Conservation (phyloP, 2,113 vertebrate species). For the Fulmarus glacialis region DNA sequence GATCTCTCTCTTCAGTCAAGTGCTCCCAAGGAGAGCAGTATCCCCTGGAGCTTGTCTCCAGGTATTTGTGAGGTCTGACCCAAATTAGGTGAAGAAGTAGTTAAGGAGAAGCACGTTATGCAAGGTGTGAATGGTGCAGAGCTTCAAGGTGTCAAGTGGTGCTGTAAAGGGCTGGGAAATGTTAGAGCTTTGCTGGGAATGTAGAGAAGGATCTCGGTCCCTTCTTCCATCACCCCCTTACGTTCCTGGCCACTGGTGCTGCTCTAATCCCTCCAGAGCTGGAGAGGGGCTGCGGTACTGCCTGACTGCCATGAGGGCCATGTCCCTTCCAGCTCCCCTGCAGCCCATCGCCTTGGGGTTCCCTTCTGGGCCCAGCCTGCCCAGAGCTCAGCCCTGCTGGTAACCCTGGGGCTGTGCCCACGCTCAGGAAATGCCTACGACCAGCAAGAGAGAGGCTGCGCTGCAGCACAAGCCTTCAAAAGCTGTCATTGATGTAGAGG, state of each 20-base stretch:
- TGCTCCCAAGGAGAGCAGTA: background rate
- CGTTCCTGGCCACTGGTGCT: background rate
- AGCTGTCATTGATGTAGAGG: background rate
- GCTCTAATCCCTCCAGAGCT: background rate
- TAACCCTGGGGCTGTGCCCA: background rate
- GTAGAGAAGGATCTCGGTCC: background rate
- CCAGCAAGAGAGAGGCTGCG: background rate
- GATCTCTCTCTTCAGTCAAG: background rate
- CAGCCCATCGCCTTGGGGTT: accelerated
- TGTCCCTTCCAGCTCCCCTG: background rate
- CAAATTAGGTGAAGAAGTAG: background rate
- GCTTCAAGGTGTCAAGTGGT: background rate
- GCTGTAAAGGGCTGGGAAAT: background rate
- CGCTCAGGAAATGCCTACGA: background rate
- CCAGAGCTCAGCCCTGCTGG: background rate
- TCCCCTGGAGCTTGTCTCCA: background rate
- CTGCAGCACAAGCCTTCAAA: background rate
- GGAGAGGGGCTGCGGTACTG: background rate
- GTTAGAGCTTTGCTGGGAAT: background rate
- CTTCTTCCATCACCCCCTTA: background rate
- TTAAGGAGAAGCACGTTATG: background rate
- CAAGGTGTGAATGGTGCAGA: background rate
- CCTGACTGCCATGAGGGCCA: accelerated
- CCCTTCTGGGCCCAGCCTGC: background rate
- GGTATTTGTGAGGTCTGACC: background rate